Base-by-base conservation (phyloP, 2,888 invertebrate genomes). In the Zygothrica quintamaculata region DNA sequence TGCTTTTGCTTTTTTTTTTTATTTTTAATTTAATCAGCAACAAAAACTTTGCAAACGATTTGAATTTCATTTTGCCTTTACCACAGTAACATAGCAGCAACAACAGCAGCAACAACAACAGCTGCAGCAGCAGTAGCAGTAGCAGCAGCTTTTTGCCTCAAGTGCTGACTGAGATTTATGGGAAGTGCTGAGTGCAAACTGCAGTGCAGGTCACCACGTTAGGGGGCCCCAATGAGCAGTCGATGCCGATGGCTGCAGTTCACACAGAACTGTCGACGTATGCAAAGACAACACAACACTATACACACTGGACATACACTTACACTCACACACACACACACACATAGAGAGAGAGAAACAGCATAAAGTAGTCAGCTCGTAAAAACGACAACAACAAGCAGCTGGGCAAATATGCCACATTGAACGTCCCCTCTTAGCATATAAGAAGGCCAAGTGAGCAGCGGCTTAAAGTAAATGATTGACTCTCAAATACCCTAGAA, bases 131-230 rank as follows among this genome's bases (percentile, higher is more conserved):
- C 29, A 1, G 29, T 29, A n/a, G 29, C 1, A 5, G 29, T 5
- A 39, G 13, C 13, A 3, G 5, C 16, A 39, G 16, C 34, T 39
- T 31, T 11, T 40, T 37, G 48, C 33, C 51, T 40, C 42, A 59
- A 72, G 68, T 68, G 71, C 73, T 68, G 64, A 59, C 68, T 73
- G 64, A 73, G 73, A 72, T 73, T 72, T 68, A 73, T 68, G 68
- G 68, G 47, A 55, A 57, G 46, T 72, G 67, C 48, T 58, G 52
- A 58, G 57, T 57, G 65, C 58, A 65, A 43, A 65, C 56, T 71
- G 61, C 61, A 61, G 50, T 65, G 61, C 69, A 47, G 57, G 43
- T 62, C 52, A 56, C 61, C 12, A 33, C 40, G 50, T 31, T 16
- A 13, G 25, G 39, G 11, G 43, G 33, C 59, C 39, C 51, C 52